phyloP scores from a whole-genome alignment of 2,888 invertebrate genomes.

The Rhopalosiphum nymphaeae region DNA sequence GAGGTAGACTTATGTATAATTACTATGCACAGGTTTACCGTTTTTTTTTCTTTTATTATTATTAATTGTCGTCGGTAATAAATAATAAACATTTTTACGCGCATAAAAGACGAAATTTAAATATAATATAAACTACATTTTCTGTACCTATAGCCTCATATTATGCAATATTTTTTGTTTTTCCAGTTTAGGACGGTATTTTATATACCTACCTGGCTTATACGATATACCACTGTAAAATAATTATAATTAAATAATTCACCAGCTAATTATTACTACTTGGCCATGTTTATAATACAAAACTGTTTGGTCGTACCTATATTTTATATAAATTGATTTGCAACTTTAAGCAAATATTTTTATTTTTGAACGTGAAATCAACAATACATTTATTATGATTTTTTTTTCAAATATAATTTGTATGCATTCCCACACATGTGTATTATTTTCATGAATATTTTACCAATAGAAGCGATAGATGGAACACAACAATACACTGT shows the following conservation, averaged over 20 bases:
- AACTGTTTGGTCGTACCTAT: neutral
- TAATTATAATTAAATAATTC: neutral
- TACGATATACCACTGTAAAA: neutral
- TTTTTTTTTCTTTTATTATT: neutral
- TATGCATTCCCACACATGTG: neutral
- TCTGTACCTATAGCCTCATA: neutral
- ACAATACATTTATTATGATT: neutral
- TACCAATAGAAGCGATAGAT: neutral
- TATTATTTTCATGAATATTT: constrained; percentile 3
- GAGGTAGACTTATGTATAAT: neutral
- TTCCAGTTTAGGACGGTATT: neutral
- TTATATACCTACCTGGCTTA: neutral
- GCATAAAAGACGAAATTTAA: neutral
- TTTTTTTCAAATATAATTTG: neutral
- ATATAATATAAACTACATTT: too few species aligned
- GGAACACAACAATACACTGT: neutral
- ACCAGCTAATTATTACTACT: neutral
- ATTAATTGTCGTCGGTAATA: neutral
- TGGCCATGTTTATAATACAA: neutral
- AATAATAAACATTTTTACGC: neutral
- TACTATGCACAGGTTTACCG: neutral
- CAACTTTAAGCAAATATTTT: neutral
- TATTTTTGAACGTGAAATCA: neutral
- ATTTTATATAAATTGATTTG: neutral
- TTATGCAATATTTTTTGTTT: neutral